phyloP scores from a whole-genome alignment of 2,113 vertebrate genomes.

The Plecturocebus donacophilus region DNA sequence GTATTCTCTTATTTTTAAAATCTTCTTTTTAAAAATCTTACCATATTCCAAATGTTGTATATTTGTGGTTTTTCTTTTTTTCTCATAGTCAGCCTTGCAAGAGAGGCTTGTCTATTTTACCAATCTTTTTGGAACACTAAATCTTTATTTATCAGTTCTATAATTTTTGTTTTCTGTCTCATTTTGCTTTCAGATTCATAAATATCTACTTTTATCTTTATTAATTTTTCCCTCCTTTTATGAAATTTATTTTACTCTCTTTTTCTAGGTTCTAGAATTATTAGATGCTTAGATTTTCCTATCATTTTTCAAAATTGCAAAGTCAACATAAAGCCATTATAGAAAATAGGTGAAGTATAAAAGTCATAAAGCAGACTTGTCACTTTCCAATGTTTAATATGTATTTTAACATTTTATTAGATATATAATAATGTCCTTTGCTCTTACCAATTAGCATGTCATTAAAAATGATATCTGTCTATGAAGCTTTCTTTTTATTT shows the following conservation, averaged over 20 bases:
- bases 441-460: neutral
- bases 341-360: neutral
- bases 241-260: neutral
- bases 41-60: neutral
- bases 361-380: neutral
- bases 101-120: neutral
- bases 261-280: neutral
- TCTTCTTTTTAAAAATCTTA: neutral
- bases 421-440: neutral
- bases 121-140: neutral
- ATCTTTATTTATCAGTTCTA: neutral
- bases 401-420: neutral
- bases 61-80: neutral
- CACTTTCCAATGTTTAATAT: neutral
- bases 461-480: too few relatives aligned
- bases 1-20: neutral
- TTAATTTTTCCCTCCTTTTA: neutral
- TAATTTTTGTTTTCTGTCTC: neutral
- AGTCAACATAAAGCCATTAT: neutral
- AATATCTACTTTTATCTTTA: neutral
- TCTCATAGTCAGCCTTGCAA: neutral
- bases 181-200: neutral
- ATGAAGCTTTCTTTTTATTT: neutral
- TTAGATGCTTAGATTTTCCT: neutral
- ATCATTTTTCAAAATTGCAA: neutral